These are phyloP conservation scores for Endomychus coccineus DNA, from an alignment of 2,888 invertebrate species.

Conservation along the genomic window DNA sequence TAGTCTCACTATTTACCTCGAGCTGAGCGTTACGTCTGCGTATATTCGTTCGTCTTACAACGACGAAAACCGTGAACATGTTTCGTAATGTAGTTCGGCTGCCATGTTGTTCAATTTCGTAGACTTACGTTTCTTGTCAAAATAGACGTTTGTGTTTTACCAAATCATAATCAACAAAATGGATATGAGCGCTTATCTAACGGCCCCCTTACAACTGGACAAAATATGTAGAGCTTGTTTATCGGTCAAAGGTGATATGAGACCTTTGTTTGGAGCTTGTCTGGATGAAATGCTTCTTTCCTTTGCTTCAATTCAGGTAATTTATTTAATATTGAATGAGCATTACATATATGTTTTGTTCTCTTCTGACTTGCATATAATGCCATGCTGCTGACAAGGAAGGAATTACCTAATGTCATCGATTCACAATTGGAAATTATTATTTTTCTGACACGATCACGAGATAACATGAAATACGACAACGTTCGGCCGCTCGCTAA, in stretches of 20 bases:
- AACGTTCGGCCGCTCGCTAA: no score
- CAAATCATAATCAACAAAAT: constrained; percentile 27
- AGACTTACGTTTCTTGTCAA: constrained; percentile 24
- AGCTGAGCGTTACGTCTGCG: constrained; percentile 30
- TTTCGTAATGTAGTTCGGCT: constrained; percentile 28
- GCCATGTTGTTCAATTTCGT: constrained; percentile 22
- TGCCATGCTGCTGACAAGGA: no score
- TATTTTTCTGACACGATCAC: no score
- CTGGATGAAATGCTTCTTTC: constrained; percentile 46
- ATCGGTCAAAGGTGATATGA: constrained; percentile 45
- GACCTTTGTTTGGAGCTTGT: constrained; percentile 46
- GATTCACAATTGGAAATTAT: no score
- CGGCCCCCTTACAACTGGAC: constrained; percentile 41
- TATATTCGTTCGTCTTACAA: constrained; percentile 16
- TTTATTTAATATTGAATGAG: no score
- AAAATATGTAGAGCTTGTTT: constrained; percentile 47
- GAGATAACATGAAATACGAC: no score
- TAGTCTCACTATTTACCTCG: no score
- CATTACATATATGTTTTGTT: no score
- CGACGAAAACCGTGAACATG: constrained; percentile 22
- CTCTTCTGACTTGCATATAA: no score
- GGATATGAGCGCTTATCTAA: constrained; percentile 43
- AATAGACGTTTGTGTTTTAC: constrained; percentile 19
- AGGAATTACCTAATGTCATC: no score
- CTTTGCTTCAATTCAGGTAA: constrained; percentile 35